These are phyloP conservation scores for Agonopterix heracliana DNA, from an alignment of 2,888 invertebrate species.

Conservation along the genomic window DNA sequence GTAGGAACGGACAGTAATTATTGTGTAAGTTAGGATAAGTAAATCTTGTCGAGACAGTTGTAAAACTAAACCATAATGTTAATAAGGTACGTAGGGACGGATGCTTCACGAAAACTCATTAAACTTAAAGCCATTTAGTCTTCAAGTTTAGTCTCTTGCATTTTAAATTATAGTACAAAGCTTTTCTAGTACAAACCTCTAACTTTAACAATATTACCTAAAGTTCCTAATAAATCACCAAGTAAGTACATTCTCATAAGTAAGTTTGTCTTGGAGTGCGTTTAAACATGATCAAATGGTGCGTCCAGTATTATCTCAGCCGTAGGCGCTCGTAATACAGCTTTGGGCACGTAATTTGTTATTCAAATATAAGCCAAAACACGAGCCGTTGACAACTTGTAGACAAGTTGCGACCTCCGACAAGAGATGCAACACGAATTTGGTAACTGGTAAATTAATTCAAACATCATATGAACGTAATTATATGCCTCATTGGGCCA, in stretches of 20 bases:
- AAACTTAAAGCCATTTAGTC: no score
- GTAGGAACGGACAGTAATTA: neutral
- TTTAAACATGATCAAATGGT: conserved; percentile 8
- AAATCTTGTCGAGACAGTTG: neutral
- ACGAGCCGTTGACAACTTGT: conserved; percentile 32
- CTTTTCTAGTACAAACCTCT: no score
- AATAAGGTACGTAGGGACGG: no score
- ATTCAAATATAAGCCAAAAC: conserved; percentile 39
- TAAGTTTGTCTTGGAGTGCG: neutral
- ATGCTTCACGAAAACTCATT: no score
- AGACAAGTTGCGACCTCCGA: conserved; percentile 29
- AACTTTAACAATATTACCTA: no score
- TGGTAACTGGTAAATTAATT: conserved; percentile 1
- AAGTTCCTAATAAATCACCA: neutral
- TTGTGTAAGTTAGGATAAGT: neutral
- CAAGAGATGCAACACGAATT: conserved; percentile 24
- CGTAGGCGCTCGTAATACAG: conserved; percentile 21
- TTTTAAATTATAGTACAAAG: no score
- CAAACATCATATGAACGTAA: neutral
- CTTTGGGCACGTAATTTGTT: conserved; percentile 35
- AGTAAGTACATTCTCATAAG: neutral
- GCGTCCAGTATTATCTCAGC: conserved; percentile 1
- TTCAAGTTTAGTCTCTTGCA: no score
- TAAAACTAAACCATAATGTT: no score
- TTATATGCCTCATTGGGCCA: neutral